Base-by-base conservation (phyloP, 2,113 vertebrate genomes). In the Dendrocopos noguchii region DNA sequence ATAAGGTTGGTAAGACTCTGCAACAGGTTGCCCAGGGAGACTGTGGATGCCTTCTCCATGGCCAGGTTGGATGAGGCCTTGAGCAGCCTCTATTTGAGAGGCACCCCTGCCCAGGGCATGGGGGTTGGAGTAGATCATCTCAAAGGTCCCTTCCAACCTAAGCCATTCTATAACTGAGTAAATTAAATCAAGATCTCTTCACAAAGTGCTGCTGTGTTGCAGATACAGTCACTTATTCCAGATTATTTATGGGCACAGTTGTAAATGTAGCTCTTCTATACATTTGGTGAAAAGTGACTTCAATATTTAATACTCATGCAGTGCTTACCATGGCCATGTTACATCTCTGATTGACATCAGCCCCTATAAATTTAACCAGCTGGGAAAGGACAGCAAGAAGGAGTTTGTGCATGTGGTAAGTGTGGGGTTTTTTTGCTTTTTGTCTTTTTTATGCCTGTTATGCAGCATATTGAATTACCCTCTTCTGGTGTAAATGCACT, bases 321-420 rank as follows among this genome's bases (percentile, higher is more conserved):
- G 99, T 94, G 99, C 99, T 85, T 99, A 99, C 95, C 99, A 99
- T 78, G 99, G 99, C 72, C 99, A 99, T 70, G 90, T 99, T 70
- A 98, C 99, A 12, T 99, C 99, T 46, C 97, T 99, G 97, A 99
- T 99, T 90, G 98, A 99, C 95, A 99, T 99, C 97, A 99, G 99
- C 91, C 99, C 99, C 5, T 99, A 99, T 92, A 99, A 99, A 98
- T 99, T 99, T 97, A 98, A 98, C 95, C 98, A 98, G 93, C 97
- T 98, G 96, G 98, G 98, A 70, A 97, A 98, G 80, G 96, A 95
- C 65, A 97, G 97, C 96, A 98, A 97, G 91, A 99, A 98, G 82
- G 98, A 98, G 80, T 99, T 96, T 97, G 98, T 99, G 46, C 99
- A 99, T 70, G 98, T 99, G 98, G 99, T 99, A 95, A 99, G 98